Evolutionary conservation across 2,113 vertebrate genomes (phyloP).

Genomic region (Oncorhynchus clarkii): DNA sequence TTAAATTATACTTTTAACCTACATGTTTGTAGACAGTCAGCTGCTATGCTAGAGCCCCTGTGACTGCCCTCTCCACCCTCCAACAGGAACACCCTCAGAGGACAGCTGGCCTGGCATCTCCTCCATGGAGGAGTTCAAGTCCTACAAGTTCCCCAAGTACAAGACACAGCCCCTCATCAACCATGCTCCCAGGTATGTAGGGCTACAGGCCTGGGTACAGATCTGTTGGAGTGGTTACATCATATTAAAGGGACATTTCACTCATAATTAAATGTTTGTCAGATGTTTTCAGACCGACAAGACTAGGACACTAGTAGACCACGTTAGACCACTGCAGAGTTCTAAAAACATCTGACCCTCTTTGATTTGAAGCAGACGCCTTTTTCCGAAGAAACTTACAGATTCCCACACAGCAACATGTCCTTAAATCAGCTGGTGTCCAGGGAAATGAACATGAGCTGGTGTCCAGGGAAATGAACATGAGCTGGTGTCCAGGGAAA

Average conservation of each 20-base stretch:
- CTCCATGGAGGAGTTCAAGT: slow-evolving; percentile 90
- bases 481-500: too few relatives aligned
- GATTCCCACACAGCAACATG: too few relatives aligned
- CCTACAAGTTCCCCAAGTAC: slow-evolving; percentile 93
- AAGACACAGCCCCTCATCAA: slow-evolving; percentile 89
- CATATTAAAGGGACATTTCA: too few relatives aligned
- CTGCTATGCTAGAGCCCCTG: slow-evolving; percentile 25
- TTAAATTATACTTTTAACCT: background rate
- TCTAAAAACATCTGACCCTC: background rate
- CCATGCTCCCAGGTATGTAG: slow-evolving; percentile 88
- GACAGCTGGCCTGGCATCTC: slow-evolving; percentile 92
- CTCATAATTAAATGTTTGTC: background rate
- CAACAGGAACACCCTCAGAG: slow-evolving; percentile 88
- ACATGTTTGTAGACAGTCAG: slow-evolving; percentile 47
- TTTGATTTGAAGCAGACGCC: too few relatives aligned
- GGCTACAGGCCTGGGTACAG: background rate
- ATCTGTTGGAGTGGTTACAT: background rate
- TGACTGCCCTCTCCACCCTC: slow-evolving; percentile 49
- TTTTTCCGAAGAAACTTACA: too few relatives aligned
- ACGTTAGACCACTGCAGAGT: too few relatives aligned
- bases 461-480: too few relatives aligned
- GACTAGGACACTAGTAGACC: too few relatives aligned
- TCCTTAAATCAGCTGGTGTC: too few relatives aligned
- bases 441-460: too few relatives aligned
- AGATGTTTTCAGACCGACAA: too few relatives aligned